These are phyloP conservation scores for Burhinus oedicnemus DNA, from an alignment of 2,113 vertebrate genomes.

Conservation along the genomic window DNA sequence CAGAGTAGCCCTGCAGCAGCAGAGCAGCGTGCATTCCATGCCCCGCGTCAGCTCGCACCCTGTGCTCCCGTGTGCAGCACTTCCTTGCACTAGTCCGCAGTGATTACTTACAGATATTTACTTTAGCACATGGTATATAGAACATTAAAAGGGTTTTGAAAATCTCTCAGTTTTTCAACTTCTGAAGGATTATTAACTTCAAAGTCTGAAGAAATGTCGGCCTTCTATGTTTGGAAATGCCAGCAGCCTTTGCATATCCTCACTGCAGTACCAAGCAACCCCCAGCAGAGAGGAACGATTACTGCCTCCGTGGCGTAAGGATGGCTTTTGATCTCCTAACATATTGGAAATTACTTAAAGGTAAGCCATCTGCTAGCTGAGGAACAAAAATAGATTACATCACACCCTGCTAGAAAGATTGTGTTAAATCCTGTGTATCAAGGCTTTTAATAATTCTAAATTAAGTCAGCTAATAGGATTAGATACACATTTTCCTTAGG, in stretches of 20 bases:
- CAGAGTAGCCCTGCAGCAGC: fast-evolving
- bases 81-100: not conserved
- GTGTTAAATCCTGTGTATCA: slow-evolving; percentile 82
- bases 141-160: slow-evolving; percentile 79
- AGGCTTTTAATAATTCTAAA: slow-evolving; percentile 84
- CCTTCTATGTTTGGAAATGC: slow-evolving; percentile 95
- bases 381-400: slow-evolving; percentile 91
- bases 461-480: slow-evolving; percentile 90
- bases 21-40: not conserved
- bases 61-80: fast-evolving
- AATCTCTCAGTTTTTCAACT: slow-evolving; percentile 83
- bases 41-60: fast-evolving
- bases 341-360: slow-evolving; percentile 94
- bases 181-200: slow-evolving; percentile 97
- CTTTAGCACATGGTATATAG: slow-evolving; percentile 75
- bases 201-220: slow-evolving; percentile 96
- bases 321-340: slow-evolving; percentile 92
- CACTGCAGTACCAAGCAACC: slow-evolving; percentile 77
- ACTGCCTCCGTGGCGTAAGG: slow-evolving; percentile 79
- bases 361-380: slow-evolving; percentile 86
- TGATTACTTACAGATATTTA: slow-evolving; percentile 76
- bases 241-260: slow-evolving; percentile 91
- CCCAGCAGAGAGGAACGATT: slow-evolving; percentile 89
- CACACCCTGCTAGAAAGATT: slow-evolving; percentile 87
- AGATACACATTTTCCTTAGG: slow-evolving; percentile 78